phyloP scores from a whole-genome alignment of 53 echinoderm and acorn worm genomes.

The Temnopleurus reevesii region DNA sequence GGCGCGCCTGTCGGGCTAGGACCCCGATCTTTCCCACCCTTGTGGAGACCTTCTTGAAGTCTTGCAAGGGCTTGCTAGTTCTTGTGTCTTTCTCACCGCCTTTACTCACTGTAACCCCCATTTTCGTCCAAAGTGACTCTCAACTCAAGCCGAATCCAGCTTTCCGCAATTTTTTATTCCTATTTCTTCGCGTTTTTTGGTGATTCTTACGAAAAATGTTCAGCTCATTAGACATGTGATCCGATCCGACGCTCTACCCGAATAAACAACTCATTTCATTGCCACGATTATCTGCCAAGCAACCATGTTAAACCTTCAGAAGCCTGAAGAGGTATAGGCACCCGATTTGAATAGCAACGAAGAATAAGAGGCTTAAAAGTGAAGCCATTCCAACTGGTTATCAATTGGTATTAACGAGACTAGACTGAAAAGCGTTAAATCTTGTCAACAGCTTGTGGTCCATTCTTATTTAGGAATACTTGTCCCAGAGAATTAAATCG shows the following conservation, averaged over 20 bases:
- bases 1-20: conserved; percentile 30
- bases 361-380: conserved; percentile 21
- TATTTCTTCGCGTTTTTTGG: no score
- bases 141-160: no score
- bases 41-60: conserved; percentile 45
- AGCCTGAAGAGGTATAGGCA: not conserved
- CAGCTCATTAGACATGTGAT: not conserved
- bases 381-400: not conserved
- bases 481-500: not conserved
- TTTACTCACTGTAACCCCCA: conserved; percentile 54
- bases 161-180: no score
- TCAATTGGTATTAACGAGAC: not conserved
- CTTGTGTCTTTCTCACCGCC: not conserved
- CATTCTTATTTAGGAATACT: not conserved
- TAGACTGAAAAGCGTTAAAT: conserved; percentile 12
- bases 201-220: no score
- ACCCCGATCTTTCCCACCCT: conserved; percentile 47
- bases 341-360: not conserved
- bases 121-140: not conserved
- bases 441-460: not conserved
- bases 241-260: not conserved
- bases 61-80: conserved; percentile 35
- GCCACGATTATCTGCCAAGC: conserved; percentile 18
- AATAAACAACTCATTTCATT: not conserved
- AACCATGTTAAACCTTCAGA: not conserved